Evolutionary conservation across 2,797 vertebrate species (phyloP).

Genomic region (Acipenser ruthenus): DNA sequence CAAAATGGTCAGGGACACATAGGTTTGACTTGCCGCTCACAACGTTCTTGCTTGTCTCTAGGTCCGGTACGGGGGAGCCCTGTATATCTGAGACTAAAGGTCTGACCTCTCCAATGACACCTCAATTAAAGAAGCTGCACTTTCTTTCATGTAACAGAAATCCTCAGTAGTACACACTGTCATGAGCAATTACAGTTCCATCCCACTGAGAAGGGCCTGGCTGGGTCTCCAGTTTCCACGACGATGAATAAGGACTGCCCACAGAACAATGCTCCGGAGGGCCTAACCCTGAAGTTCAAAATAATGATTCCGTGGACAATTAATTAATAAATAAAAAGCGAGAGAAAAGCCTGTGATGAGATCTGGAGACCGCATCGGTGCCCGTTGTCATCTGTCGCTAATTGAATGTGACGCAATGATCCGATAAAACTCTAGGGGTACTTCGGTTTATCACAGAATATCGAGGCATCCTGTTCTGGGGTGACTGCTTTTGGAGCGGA

Average conservation of each 20-base stretch:
- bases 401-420: slow-evolving; percentile 54
- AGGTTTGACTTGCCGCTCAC: background rate
- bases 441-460: slow-evolving; percentile 55
- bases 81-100: background rate
- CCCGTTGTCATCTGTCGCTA: slow-evolving; percentile 34
- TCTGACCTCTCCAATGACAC: slow-evolving; percentile 6
- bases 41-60: background rate
- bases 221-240: slow-evolving; percentile 39
- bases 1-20: too few species aligned
- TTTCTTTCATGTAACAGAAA: slow-evolving; percentile 4
- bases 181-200: slow-evolving; percentile 9
- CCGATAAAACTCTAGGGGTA: slow-evolving; percentile 53
- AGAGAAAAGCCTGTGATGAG: slow-evolving; percentile 13
- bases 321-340: slow-evolving; percentile 35
- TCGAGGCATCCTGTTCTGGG: slow-evolving; percentile 44
- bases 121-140: slow-evolving; percentile 9
- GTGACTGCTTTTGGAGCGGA: slow-evolving; percentile 40
- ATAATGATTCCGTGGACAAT: too few species aligned
- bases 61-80: background rate
- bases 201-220: slow-evolving; percentile 22
- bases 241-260: slow-evolving; percentile 37
- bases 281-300: too few species aligned
- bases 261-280: background rate
- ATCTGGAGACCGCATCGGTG: slow-evolving; percentile 7
- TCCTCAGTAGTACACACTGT: slow-evolving; percentile 1